Evolutionary conservation across 30 jellyfish, hydroid and myxozoan genomes (phyloP).

Genomic region (Pelagia noctiluca): DNA sequence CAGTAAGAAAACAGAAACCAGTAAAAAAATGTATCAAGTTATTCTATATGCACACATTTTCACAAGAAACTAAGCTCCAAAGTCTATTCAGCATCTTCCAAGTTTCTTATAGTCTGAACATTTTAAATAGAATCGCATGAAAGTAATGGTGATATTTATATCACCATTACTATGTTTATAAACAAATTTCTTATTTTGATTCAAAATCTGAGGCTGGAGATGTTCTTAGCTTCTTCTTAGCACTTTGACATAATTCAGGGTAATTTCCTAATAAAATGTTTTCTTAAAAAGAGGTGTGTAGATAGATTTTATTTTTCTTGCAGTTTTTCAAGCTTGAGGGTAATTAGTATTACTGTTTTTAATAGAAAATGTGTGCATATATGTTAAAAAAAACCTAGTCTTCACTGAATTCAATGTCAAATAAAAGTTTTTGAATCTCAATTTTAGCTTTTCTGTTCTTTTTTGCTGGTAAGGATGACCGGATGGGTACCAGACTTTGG

Average conservation of each 20-base stretch:
- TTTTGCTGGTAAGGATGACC: slow-evolving; percentile 61
- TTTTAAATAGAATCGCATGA: not conserved
- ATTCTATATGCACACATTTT: not conserved
- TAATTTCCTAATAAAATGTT: slow-evolving; percentile 4
- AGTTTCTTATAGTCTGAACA: slow-evolving; percentile 11
- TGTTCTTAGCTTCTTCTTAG: slow-evolving; percentile 18
- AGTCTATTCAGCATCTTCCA: not conserved
- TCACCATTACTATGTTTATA: not conserved
- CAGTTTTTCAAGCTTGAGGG: no score
- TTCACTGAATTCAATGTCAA: no score
- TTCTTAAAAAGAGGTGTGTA: no score
- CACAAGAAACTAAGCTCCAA: no score
- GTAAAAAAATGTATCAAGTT: slow-evolving; percentile 7
- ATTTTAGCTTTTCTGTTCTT: no score
- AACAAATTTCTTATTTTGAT: not conserved
- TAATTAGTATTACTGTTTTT: no score
- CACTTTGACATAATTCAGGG: slow-evolving; percentile 23
- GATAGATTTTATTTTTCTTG: no score
- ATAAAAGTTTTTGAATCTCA: no score
- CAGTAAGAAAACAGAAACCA: slow-evolving; percentile 23
- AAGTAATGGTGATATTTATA: not conserved
- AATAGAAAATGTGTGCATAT: no score
- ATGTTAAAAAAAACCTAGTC: no score
- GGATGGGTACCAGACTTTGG: no score
- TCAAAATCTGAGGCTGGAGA: no score